phyloP scores from a whole-genome alignment of 2,113 vertebrate species.

The Prochilodus magdalenae region DNA sequence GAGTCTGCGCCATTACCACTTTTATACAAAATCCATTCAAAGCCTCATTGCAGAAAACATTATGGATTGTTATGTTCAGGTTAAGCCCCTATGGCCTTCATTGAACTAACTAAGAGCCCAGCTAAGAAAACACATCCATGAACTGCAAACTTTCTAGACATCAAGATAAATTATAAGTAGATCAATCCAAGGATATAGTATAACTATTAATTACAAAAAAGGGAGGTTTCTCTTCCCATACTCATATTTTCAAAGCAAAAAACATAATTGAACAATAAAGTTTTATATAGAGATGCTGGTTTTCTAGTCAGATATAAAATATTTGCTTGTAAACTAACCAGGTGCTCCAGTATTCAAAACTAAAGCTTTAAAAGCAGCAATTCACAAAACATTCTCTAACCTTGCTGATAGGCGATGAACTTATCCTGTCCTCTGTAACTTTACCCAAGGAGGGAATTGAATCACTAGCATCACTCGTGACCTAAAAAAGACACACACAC shows the following conservation, averaged over 20 bases:
- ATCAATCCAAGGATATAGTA: neutral
- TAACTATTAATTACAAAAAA: neutral
- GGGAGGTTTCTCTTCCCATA: neutral
- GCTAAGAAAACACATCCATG: neutral
- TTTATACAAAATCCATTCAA: neutral
- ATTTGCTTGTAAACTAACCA: no score
- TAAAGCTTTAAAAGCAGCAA: neutral
- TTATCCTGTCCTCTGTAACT: conserved; percentile 53
- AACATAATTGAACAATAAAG: no score
- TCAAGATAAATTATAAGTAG: neutral
- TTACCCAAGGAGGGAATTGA: conserved; percentile 45
- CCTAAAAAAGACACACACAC: conserved; percentile 39
- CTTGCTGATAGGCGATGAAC: conserved; percentile 61
- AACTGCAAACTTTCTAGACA: conserved; percentile 1
- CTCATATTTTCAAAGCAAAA: no score
- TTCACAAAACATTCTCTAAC: conserved; percentile 50
- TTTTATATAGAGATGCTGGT: no score
- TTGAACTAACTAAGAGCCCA: no score
- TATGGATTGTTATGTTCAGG: neutral
- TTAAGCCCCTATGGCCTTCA: conserved; percentile 24
- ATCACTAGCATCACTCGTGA: conserved; percentile 61
- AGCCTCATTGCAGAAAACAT: neutral
- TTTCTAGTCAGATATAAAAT: no score
- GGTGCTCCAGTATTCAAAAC: neutral
- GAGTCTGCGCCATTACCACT: neutral